Evolutionary conservation across 2,888 invertebrate species (phyloP), one percentile per base, ranked within the genome.

Genomic region (Helleia helle): DNA sequence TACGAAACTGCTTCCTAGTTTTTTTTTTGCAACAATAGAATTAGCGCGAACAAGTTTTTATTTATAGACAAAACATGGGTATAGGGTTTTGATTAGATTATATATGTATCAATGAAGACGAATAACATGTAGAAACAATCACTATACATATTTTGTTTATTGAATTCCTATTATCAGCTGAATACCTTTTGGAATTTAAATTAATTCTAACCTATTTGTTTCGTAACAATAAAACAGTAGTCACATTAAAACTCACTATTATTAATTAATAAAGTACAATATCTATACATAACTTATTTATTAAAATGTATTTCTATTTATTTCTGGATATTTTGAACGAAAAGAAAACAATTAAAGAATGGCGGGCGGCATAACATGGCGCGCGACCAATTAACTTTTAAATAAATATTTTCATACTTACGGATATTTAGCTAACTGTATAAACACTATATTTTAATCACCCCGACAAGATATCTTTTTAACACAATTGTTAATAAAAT

Each of bases 351-450:
- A n/a, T n/a, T n/a, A 51, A 62, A 57, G 65, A 65, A 77, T 80
- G 77, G 80, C 79, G 76, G 79, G 79, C 75, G 67, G 67, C 65
- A 60, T 62, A 69, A 51, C 51, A 75, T 75, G 75, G 79, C 73
- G 75, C 69, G 71, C 41, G 48, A 45, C 15, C 42, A 25, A 18
- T 39, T 41, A 31, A 25, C 34, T 38, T 37, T 9, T 24, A 42
- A 44, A 56, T 56, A 44, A 41, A 44, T 34, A 29, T 17, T 25
- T n/a, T 24, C 14, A 40, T 62, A 77, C 79, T 76, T 47, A 80
- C 79, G 46, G 51, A 55, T 50, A 30, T 43, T 40, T 25, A 42
- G 42, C 41, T 49, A 48, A 50, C 46, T 34, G 11, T 29, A 61
- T 59, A 66, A 55, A 64, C 52, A 59, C 57, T 56, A n/a, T 60